phyloP scores from a whole-genome alignment of 2,797 vertebrate genomes.

The Microctenopoma stevenorrisi region DNA sequence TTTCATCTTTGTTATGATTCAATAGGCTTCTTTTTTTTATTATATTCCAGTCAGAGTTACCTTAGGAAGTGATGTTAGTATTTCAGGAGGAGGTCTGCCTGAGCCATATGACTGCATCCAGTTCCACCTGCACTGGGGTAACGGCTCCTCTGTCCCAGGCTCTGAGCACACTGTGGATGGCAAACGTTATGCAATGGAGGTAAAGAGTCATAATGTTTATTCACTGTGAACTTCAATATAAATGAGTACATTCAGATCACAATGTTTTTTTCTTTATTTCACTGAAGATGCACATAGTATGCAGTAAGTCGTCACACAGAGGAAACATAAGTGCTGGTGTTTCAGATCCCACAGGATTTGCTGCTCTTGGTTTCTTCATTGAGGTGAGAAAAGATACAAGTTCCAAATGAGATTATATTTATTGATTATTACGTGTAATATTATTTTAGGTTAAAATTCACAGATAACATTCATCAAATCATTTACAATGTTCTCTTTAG shows the following conservation, averaged over 20 bases:
- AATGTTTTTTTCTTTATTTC: not conserved
- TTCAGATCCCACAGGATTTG: conserved; percentile 61
- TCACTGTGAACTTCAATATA: not conserved
- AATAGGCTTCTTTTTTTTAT: not conserved
- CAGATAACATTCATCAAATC: no score
- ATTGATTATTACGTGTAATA: no score
- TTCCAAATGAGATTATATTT: not conserved
- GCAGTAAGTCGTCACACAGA: conserved; percentile 49
- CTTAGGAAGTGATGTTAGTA: fast-evolving
- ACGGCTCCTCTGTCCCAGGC: conserved; percentile 52
- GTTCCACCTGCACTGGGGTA: conserved; percentile 86
- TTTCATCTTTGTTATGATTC: not conserved
- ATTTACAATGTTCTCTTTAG: no score
- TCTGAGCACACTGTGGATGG: conserved; percentile 83
- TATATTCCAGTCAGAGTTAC: conserved; percentile 67
- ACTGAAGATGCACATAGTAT: conserved; percentile 83
- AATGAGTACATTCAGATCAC: not conserved
- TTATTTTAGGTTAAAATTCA: no score
- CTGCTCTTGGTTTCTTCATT: conserved; percentile 82
- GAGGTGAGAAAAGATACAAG: conserved; percentile 65
- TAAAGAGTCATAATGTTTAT: conserved; percentile 30
- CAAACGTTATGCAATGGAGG: conserved; percentile 81
- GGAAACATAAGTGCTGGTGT: conserved; percentile 8
- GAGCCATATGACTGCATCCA: conserved; percentile 63
- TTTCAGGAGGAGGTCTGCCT: conserved; percentile 68